These are phyloP conservation scores for Sitta carolinensis DNA, from an alignment of 2,797 vertebrate species.

Conservation along the genomic window DNA sequence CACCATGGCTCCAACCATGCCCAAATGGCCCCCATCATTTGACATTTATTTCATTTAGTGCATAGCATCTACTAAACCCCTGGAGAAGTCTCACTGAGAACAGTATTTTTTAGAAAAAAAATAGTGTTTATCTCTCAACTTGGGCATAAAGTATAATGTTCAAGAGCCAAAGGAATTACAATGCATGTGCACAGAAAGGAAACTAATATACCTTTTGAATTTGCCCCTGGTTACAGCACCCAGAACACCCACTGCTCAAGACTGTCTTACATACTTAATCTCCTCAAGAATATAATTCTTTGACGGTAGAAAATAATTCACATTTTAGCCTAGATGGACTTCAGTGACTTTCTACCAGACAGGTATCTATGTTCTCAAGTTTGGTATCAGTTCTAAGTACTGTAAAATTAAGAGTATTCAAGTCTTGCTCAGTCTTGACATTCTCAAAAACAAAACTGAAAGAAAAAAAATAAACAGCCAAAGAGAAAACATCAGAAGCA, in stretches of 20 bases:
- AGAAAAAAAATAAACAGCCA: not conserved
- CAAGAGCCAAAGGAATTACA: not conserved
- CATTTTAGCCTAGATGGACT: not conserved
- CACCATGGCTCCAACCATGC: not conserved
- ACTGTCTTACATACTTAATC: not conserved
- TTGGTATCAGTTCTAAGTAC: not conserved
- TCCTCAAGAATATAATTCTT: not conserved
- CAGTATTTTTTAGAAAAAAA: not conserved
- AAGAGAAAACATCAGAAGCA: not conserved
- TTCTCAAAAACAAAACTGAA: not conserved
- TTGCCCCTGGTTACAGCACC: not conserved
- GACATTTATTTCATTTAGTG: not conserved
- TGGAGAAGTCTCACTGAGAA: not conserved
- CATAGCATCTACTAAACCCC: not conserved
- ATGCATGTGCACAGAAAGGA: not conserved
- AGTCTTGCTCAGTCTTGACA: not conserved
- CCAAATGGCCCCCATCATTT: not conserved
- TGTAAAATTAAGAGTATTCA: not conserved
- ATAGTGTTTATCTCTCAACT: not conserved
- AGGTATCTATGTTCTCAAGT: not conserved
- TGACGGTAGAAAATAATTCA: not conserved
- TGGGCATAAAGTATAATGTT: not conserved
- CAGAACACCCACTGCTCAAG: not conserved
- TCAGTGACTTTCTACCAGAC: not conserved
- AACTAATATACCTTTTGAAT: not conserved